Conservation (phyloP, 1,140 invertebrate genomes). For the Diprion similis region DNA sequence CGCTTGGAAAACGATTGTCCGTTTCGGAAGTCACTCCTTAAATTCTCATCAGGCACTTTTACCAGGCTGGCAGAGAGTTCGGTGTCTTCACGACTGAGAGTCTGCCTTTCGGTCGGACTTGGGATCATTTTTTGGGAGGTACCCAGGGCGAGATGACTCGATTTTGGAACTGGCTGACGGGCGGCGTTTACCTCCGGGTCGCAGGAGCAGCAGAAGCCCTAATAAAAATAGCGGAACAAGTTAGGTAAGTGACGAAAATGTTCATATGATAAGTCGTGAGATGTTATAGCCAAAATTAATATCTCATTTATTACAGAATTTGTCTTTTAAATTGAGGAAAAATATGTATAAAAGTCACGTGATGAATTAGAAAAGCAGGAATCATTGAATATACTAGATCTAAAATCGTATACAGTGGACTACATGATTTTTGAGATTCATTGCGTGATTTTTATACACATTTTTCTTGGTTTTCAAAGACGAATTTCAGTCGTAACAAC, state of each 20-base stretch:
- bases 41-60: not conserved
- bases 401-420: slow-evolving; percentile 38
- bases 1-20: not conserved
- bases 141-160: not conserved
- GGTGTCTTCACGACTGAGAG: no score
- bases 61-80: no score
- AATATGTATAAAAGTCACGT: slow-evolving; percentile 12
- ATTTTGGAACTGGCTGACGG: slow-evolving; percentile 25
- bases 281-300: no score
- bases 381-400: not conserved
- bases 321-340: not conserved
- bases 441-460: no score
- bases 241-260: slow-evolving; percentile 4
- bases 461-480: no score
- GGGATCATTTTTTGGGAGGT: not conserved
- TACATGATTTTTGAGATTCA: slow-evolving; percentile 42
- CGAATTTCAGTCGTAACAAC: no score
- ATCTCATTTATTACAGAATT: no score
- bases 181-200: slow-evolving; percentile 39
- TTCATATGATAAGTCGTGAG: no score
- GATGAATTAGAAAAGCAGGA: not conserved
- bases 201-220: slow-evolving; percentile 63
- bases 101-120: not conserved
- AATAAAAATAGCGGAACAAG: not conserved
- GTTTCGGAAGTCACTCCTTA: no score